A percentile compares a stretch with the other conserved stretches of the same genome.
phyloP scores from a whole-genome alignment of 1,140 invertebrate species.

The Drosophila kepulauana region DNA sequence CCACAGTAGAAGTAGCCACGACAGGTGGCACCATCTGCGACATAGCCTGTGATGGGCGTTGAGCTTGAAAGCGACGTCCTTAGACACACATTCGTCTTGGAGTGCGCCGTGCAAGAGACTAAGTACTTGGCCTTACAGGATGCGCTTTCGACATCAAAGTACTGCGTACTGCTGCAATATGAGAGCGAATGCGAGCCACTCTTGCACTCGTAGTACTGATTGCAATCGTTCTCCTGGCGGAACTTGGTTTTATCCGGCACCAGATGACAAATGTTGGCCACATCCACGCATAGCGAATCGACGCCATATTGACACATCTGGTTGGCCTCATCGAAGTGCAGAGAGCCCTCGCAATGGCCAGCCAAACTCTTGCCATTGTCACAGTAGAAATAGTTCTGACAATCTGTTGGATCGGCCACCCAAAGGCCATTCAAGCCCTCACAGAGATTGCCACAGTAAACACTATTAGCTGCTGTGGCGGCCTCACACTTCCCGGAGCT shows the following conservation, averaged over 20 bases:
- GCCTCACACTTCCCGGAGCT: constrained; percentile 41
- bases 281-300: constrained; percentile 63
- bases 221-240: constrained; percentile 61
- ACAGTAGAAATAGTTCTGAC: constrained; percentile 66
- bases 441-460: constrained; percentile 64
- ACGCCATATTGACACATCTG: constrained; percentile 52
- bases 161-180: constrained; percentile 35
- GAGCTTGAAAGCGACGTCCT: neutral
- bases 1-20: constrained; percentile 75
- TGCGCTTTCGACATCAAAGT: constrained; percentile 60
- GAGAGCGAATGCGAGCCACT: constrained; percentile 23
- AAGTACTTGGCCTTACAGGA: constrained; percentile 35
- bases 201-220: constrained; percentile 63
- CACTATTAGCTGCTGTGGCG: constrained; percentile 24
- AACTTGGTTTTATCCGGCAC: constrained; percentile 57
- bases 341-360: constrained; percentile 38
- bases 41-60: constrained; percentile 22
- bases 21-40: constrained; percentile 64
- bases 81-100: constrained; percentile 36
- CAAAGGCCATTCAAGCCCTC: constrained; percentile 51
- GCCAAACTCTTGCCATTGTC: constrained; percentile 29
- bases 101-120: constrained; percentile 55
- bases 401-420: constrained; percentile 70
- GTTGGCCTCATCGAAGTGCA: constrained; percentile 62
- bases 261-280: constrained; percentile 70